Base-by-base conservation (phyloP, 2,113 vertebrate species). In the Forbesichthys agassizii region DNA sequence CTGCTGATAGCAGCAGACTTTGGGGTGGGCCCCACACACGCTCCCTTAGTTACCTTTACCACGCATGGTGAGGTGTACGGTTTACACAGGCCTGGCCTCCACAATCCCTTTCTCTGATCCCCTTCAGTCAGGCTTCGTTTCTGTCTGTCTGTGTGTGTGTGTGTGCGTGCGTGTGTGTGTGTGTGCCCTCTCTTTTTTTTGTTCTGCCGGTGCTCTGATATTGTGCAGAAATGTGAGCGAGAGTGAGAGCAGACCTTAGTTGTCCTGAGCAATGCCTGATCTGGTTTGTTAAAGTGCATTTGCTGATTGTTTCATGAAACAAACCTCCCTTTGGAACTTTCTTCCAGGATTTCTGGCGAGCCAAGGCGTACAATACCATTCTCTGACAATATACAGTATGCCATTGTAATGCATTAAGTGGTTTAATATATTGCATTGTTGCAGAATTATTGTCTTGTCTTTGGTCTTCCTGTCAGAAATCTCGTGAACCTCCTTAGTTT, bases 1-100 rank as follows among this genome's bases (percentile, higher is more conserved):
- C 58, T 27, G 73, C 75, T 71, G 46, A 78, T 81, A 47, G 60
- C 69, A 20, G 53, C 64, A 78, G 69, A 63, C 63, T 77, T 78
- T 78, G 73, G 42, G 48, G 76, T 73, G 74, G 81, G 77, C 78
- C 73, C 68, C 6, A 27, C 60, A 56, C 84, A 75, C 88, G 86
- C 89, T 88, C 84, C 81, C 89, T 52, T 67, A 73, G 86, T 85
- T 91, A 84, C 86, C 73, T 87, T 89, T 86, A 79, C 90, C 88
- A 83, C 62, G 66, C 63, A 69, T 88, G 86, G 87, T 85, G 77
- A 75, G 88, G 84, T 87, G 70, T 62, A 61, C 80, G 77, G 71
- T 90, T 86, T 85, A 88, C 83, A 77, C 27, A 73, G 36, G 80
- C 77, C 76, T 70, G 80, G 81, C 80, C 81, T 78, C 58, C 73